Base-by-base conservation (phyloP, 2,113 vertebrate genomes). In the Anser cygnoides region DNA sequence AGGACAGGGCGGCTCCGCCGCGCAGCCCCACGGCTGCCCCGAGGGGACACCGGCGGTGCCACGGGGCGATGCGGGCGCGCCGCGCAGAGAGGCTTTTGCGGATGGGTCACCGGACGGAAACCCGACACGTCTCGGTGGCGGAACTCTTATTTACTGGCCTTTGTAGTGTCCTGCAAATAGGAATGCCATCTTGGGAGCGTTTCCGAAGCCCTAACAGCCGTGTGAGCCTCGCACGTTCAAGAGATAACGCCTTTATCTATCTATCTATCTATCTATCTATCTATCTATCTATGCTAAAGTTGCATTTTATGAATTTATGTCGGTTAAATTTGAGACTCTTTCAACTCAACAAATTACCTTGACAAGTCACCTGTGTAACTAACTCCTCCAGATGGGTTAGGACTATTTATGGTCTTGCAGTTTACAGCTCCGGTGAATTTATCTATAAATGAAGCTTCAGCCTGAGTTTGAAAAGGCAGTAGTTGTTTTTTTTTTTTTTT, bases 361-460 rank as follows among this genome's bases (percentile, higher is more conserved):
- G 52, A 4, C 12, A 3, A 37, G 65, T 28, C 41, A 29, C 66
- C 39, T 13, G 50, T 12, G 44, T 19, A 29, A 10, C 50, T 5
- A 3, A 10, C 21, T 11, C 26, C 71, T 28, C n/a, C 2, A 1
- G 39, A 2, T 2, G 61, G 31, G 5, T 5, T 3, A 1, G 17
- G 67, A 9, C 61, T 31, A 2, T 13, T 25, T 7, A 26, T 5
- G 31, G 61, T 3, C 62, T 4, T 0, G 28, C 49, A 17, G 67
- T 14, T 63, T 6, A 20, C 2, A 23, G 54, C 63, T 41, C 8
- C 11, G 63, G 5, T 1, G 28, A 29, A 20, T 9, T 59, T 44
- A 12, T 33, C 81, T 7, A 4, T 4, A 8, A 54, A 8, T 2
- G 39, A 33, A 21, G 35, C 52, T 58, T 33, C 23, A 3, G 5